A percentile compares a stretch with the other conserved stretches of the same genome.
phyloP scores from a whole-genome alignment of 2,113 vertebrate genomes.

The Podilymbus podiceps region DNA sequence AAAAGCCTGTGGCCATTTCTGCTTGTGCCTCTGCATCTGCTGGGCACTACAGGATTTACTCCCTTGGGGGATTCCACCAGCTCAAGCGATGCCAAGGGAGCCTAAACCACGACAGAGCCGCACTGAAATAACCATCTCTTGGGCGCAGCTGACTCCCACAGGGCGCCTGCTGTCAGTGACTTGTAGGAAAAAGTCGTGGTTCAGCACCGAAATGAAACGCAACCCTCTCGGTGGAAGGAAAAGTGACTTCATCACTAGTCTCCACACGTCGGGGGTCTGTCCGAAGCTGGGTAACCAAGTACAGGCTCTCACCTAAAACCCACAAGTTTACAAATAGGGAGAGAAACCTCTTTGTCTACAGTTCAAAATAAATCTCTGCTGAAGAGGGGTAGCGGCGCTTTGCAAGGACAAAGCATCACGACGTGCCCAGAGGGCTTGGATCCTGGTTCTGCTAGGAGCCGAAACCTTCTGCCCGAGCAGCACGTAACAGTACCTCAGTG shows the following conservation, averaged over 20 bases:
- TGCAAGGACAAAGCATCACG: accelerated
- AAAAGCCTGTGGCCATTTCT: constrained; percentile 27
- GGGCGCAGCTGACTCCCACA: neutral
- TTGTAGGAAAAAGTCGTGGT: neutral
- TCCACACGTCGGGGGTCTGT: accelerated
- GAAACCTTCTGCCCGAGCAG: neutral
- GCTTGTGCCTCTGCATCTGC: constrained; percentile 11
- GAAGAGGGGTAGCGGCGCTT: accelerated
- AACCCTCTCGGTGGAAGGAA: neutral
- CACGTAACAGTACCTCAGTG: neutral
- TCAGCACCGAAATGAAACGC: neutral
- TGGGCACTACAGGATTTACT: neutral
- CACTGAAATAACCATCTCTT: neutral
- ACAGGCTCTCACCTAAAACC: neutral
- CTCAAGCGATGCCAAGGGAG: neutral
- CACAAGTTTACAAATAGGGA: neutral
- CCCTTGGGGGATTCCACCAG: neutral
- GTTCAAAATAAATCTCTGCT: neutral
- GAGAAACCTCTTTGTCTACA: neutral
- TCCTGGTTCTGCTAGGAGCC: neutral
- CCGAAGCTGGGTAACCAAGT: neutral
- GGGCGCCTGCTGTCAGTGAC: neutral
- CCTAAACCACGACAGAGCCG: neutral
- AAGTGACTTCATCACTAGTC: accelerated
- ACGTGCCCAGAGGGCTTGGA: neutral